These are phyloP conservation scores for Lasioglossum oenotherae DNA, from an alignment of 2,888 invertebrate genomes.

Conservation along the genomic window DNA sequence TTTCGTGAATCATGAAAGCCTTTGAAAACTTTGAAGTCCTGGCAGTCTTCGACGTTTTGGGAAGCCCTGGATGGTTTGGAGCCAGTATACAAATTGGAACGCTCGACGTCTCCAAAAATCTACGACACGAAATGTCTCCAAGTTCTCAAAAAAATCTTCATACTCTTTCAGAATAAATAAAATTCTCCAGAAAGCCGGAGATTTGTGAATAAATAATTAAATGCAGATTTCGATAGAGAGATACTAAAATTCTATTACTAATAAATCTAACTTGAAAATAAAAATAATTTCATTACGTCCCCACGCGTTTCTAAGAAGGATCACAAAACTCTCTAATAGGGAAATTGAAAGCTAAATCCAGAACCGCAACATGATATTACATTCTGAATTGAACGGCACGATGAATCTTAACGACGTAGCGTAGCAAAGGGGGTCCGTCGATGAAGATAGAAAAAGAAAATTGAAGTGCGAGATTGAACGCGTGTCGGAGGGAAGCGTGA, in stretches of 20 bases:
- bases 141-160: neutral
- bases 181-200: neutral
- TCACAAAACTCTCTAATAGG: neutral
- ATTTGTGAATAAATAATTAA: no score
- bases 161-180: neutral
- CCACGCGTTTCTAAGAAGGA: neutral
- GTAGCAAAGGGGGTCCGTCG: neutral
- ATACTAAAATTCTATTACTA: no score
- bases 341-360: neutral
- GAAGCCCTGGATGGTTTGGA: neutral
- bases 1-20: neutral
- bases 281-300: neutral
- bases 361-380: neutral
- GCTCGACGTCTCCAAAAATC: neutral
- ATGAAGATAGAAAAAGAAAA: conserved; percentile 12
- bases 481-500: neutral
- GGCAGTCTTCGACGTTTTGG: neutral
- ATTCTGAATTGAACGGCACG: neutral
- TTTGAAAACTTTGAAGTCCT: neutral
- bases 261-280: neutral
- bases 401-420: neutral
- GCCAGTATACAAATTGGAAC: neutral
- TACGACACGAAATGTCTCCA: no score
- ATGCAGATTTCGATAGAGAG: no score
- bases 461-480: conserved; percentile 7